These are phyloP conservation scores for Epizoanthus illoricatus DNA, from an alignment of 92 coral and sea anemone genomes.

Conservation along the genomic window DNA sequence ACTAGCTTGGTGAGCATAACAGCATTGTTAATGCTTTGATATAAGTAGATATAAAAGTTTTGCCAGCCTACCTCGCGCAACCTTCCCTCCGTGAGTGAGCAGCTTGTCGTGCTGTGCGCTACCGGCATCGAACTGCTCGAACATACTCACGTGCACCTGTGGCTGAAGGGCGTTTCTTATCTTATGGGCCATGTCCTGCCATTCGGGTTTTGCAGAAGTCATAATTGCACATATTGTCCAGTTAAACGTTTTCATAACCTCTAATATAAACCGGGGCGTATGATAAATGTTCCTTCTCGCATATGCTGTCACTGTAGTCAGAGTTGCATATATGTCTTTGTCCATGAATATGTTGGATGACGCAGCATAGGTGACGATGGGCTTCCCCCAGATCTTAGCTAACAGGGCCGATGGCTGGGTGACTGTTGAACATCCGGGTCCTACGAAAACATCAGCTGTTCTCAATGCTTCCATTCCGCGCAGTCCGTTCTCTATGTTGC, in stretches of 20 bases:
- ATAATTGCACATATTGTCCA: slow-evolving; percentile 77
- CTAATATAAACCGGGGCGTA: slow-evolving; percentile 57
- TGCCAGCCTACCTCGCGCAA: slow-evolving; percentile 57
- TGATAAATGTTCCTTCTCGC: slow-evolving; percentile 58
- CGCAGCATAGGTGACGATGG: slow-evolving; percentile 72
- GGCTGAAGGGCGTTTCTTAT: slow-evolving; percentile 40
- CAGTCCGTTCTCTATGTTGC: slow-evolving; percentile 65
- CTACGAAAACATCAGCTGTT: slow-evolving; percentile 56
- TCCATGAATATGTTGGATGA: slow-evolving; percentile 67
- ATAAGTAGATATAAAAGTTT: neutral
- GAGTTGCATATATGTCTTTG: slow-evolving; percentile 54
- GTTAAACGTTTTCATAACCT: slow-evolving; percentile 58
- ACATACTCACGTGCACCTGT: slow-evolving; percentile 42
- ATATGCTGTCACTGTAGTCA: slow-evolving; percentile 72
- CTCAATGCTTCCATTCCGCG: slow-evolving; percentile 59
- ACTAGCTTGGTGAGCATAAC: too few species aligned
- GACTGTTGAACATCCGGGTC: slow-evolving; percentile 75
- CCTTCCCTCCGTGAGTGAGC: slow-evolving; percentile 49
- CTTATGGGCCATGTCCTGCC: slow-evolving; percentile 67
- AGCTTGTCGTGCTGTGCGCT: slow-evolving; percentile 47
- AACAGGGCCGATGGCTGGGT: slow-evolving; percentile 64
- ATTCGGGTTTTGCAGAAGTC: slow-evolving; percentile 69
- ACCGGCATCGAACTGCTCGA: slow-evolving; percentile 57
- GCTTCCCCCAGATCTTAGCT: slow-evolving; percentile 75
- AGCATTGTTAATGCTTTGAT: too few species aligned